A percentile compares a stretch with the other conserved stretches of the same genome.
phyloP scores from a whole-genome alignment of 2,797 vertebrate genomes.

The Apodemus agrarius region DNA sequence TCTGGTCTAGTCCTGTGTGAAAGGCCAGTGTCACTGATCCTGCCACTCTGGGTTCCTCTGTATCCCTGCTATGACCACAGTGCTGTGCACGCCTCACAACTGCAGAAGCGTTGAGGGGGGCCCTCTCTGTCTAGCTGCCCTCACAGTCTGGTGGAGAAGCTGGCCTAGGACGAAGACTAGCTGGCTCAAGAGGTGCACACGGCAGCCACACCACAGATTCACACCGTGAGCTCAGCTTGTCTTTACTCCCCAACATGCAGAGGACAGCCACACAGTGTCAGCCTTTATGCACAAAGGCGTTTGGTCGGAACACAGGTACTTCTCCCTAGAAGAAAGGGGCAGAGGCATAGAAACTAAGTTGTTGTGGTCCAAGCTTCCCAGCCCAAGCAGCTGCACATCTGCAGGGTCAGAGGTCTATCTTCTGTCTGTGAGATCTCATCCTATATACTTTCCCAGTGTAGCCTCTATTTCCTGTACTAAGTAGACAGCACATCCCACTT shows the following conservation, averaged over 20 bases:
- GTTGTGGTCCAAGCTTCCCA: not conserved
- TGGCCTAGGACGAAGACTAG: not conserved
- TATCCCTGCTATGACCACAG: fast-evolving
- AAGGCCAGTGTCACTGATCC: not conserved
- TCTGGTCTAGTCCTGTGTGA: not conserved
- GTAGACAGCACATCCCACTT: not conserved
- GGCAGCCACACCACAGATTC: fast-evolving
- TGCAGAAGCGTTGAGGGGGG: too few species aligned
- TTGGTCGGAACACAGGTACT: too few species aligned
- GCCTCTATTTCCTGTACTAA: not conserved
- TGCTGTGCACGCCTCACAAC: too few species aligned
- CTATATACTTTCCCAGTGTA: too few species aligned
- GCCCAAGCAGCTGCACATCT: not conserved
- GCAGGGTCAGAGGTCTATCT: too few species aligned
- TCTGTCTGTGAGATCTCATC: too few species aligned
- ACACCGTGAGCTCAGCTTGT: fast-evolving
- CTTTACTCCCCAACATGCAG: fast-evolving
- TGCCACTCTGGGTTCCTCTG: fast-evolving
- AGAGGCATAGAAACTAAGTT: not conserved
- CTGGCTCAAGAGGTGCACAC: fast-evolving
- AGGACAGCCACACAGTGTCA: not conserved
- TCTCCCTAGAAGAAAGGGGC: fast-evolving
- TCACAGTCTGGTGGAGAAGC: not conserved
- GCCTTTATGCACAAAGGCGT: not conserved
- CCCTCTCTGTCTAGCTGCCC: fast-evolving